A percentile compares a stretch with the other conserved stretches of the same genome.
Conservation (phyloP, 2,113 vertebrate species). For the Otus sunia region DNA sequence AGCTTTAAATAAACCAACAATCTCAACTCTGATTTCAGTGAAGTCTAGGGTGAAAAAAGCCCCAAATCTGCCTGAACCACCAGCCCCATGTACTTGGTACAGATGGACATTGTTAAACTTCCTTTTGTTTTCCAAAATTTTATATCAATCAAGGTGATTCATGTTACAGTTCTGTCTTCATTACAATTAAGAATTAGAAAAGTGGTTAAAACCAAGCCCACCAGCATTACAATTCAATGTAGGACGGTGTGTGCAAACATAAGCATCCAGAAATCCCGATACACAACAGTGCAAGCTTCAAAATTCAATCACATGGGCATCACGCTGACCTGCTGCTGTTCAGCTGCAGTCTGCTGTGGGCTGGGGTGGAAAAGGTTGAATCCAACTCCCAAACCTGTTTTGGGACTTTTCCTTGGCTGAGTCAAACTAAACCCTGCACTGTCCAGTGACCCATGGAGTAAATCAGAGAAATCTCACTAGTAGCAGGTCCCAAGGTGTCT, state of each 20-base stretch:
- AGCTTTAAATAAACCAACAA: neutral
- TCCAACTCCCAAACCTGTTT: neutral
- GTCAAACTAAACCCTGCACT: neutral
- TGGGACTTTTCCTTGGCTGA: neutral
- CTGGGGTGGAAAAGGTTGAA: neutral
- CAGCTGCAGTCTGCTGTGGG: neutral
- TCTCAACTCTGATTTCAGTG: neutral
- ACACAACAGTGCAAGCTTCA: neutral
- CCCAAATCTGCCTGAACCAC: neutral
- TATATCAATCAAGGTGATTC: constrained; percentile 33
- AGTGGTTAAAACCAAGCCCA: constrained; percentile 53
- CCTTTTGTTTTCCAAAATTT: constrained; percentile 37
- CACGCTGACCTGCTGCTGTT: neutral
- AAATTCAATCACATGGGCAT: neutral
- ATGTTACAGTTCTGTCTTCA: constrained; percentile 21
- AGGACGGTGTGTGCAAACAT: neutral
- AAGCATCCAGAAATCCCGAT: neutral
- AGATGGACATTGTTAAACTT: neutral
- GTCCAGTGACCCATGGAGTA: neutral
- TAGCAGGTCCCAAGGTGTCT: neutral
- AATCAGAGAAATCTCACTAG: neutral
- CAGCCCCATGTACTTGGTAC: neutral
- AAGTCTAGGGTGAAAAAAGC: neutral
- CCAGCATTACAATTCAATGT: neutral
- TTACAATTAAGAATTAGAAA: constrained; percentile 44